These are phyloP conservation scores for Ophioninae sp. DNA, from an alignment of 2,888 invertebrate genomes.

Conservation along the genomic window DNA sequence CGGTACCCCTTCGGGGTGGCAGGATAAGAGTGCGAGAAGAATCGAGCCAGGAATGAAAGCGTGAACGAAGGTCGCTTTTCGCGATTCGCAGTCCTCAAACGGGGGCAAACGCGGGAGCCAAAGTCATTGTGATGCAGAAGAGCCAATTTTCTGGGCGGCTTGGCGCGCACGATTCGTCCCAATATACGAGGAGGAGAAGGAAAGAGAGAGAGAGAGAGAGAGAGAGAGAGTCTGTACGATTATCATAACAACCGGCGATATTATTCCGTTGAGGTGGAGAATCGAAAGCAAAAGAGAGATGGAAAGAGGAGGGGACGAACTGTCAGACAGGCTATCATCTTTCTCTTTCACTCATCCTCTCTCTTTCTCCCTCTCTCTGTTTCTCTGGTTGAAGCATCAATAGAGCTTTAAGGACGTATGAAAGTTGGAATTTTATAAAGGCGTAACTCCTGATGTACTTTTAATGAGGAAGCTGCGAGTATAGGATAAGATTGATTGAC, in stretches of 20 bases:
- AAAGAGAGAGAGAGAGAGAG: conserved; percentile 28
- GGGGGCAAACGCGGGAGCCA: conserved; percentile 66
- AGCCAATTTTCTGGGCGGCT: conserved; percentile 81
- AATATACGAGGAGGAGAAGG: conserved; percentile 50
- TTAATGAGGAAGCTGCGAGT: conserved; percentile 77
- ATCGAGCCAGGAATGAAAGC: conserved; percentile 50
- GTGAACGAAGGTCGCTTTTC: conserved; percentile 57
- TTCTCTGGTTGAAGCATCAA: conserved; percentile 35
- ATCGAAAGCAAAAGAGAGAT: conserved; percentile 62
- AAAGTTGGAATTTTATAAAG: conserved; percentile 63
- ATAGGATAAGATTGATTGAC: conserved; percentile 78
- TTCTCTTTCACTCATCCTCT: conserved; percentile 37
- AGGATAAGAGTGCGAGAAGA: conserved; percentile 23
- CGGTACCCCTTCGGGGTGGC: conserved; percentile 5
- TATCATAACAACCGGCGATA: conserved; percentile 81
- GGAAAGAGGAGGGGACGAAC: conserved; percentile 42
- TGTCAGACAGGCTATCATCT: conserved; percentile 36
- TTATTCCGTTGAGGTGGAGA: conserved; percentile 75
- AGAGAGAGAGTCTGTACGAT: conserved; percentile 72
- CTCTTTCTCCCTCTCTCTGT: conserved; percentile 57
- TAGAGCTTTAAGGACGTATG: conserved; percentile 55
- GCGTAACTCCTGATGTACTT: conserved; percentile 76
- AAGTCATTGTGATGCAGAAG: conserved; percentile 81
- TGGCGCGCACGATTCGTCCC: conserved; percentile 79
- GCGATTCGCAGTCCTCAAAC: conserved; percentile 61